Evolutionary conservation across 2,888 invertebrate genomes (phyloP).

Genomic region (Torymus auratus): DNA sequence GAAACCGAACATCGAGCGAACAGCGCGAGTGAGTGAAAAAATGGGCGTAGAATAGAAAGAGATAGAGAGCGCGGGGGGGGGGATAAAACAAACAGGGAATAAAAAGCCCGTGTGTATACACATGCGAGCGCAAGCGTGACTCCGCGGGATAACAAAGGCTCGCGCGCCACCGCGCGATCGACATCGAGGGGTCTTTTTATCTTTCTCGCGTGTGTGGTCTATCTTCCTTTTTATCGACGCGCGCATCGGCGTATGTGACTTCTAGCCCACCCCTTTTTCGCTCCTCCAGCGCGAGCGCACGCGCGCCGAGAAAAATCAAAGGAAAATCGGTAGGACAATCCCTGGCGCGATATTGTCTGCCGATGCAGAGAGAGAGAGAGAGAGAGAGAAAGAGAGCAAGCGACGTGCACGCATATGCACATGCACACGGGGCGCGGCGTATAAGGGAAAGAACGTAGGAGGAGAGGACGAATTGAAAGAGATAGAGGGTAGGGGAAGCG

Average conservation of each 20-base stretch:
- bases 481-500: slow-evolving; percentile 26
- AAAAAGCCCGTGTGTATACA: slow-evolving; percentile 28
- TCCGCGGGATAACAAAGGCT: slow-evolving; percentile 35
- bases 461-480: slow-evolving; percentile 49
- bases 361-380: slow-evolving; percentile 3
- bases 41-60: neutral
- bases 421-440: slow-evolving; percentile 3
- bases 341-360: slow-evolving; percentile 32
- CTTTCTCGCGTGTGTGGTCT: slow-evolving; percentile 9
- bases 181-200: slow-evolving; percentile 26
- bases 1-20: neutral
- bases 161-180: neutral
- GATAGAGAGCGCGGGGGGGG: neutral
- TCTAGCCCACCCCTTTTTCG: too few species aligned
- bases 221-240: slow-evolving; percentile 36
- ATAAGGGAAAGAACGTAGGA: slow-evolving; percentile 39
- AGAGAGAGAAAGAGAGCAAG: neutral
- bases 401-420: slow-evolving; percentile 3
- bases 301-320: slow-evolving; percentile 33
- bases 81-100: slow-evolving; percentile 17
- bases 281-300: too few species aligned
- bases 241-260: slow-evolving; percentile 10
- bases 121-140: neutral
- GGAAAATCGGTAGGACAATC: slow-evolving; percentile 46
- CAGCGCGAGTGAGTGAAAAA: neutral